Evolutionary conservation across 2,113 vertebrate genomes (phyloP), one percentile per base, ranked within the genome.

Genomic region (Nothoprocta pentlandii): DNA sequence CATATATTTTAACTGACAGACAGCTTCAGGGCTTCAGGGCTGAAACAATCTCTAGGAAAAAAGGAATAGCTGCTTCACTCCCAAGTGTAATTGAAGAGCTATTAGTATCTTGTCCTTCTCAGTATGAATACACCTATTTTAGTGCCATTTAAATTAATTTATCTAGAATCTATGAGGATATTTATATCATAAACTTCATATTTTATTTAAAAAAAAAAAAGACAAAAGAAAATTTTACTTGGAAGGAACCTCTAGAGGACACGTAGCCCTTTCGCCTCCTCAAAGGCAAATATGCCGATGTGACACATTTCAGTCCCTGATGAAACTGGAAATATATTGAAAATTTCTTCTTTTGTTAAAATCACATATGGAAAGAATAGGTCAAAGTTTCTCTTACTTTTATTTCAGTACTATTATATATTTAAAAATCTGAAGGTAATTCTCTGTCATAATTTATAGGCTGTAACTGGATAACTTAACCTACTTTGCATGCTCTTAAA

Each of bases 1-100:
- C 44, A 49, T 63, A 56, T 46, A 89, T 75, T 90, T 94, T 93
- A 96, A 93, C 63, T 92, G 92, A 92, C 42, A 89, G 80, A 67
- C 54, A 76, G 54, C 54, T 89, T 81, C 51, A 71, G 42, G 28
- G 89, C 26, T 89, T 81, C 46, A 68, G 42, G 28, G 89, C 77
- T 42, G 67, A 36, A 94, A 91, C 87, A 47, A 82, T 91, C 76
- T 91, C 74, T 69, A 51, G 82, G 61, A 96, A 74, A 84, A 85
- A 69, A 66, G 59, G 22, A 63, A 30, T n/a, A 67, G 44, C 53
- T 44, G 39, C 23, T 8, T 56, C 12, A 54, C 92, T 46, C 32
- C 76, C 81, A 16, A 81, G 70, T 32, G 28, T 54, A 78, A 73
- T 53, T 16, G 67, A 78, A 17, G 49, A 77, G n/a, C 28, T 69